phyloP scores from a whole-genome alignment of 1,140 invertebrate genomes.

The Zaprionus nigranus region DNA sequence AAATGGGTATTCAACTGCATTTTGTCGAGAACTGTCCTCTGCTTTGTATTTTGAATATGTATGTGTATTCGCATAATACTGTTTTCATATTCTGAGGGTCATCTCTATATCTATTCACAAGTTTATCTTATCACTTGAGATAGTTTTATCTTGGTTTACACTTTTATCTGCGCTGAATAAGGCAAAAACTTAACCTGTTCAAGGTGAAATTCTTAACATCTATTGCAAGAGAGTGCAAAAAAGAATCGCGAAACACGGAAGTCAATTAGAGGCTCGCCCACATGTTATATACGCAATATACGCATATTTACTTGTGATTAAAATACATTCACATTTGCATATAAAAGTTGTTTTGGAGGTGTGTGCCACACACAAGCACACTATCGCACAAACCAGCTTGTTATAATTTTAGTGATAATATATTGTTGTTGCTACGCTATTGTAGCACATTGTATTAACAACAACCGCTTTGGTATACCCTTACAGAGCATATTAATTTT shows the following conservation, averaged over 20 bases:
- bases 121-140: constrained; percentile 39
- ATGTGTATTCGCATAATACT: background rate
- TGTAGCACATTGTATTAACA: constrained; percentile 16
- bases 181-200: constrained; percentile 7
- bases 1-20: background rate
- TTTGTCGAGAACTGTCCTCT: background rate
- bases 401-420: constrained; percentile 54
- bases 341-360: constrained; percentile 61
- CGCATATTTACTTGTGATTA: background rate
- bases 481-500: background rate
- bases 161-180: constrained; percentile 6
- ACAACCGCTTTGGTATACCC: constrained; percentile 40
- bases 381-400: constrained; percentile 18
- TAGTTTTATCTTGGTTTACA: constrained; percentile 24
- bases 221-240: constrained; percentile 1
- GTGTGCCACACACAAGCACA: constrained; percentile 45
- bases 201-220: constrained; percentile 15
- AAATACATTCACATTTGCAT: constrained; percentile 7
- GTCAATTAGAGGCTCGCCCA: constrained; percentile 3
- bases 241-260: constrained; percentile 21
- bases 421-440: constrained; percentile 35
- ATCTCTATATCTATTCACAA: constrained; percentile 12
- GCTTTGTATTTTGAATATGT: background rate
- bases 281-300: constrained; percentile 10
- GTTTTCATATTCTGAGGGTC: background rate